Base-by-base conservation (phyloP, 2,888 invertebrate species). In the Neoitamus cyanurus region DNA sequence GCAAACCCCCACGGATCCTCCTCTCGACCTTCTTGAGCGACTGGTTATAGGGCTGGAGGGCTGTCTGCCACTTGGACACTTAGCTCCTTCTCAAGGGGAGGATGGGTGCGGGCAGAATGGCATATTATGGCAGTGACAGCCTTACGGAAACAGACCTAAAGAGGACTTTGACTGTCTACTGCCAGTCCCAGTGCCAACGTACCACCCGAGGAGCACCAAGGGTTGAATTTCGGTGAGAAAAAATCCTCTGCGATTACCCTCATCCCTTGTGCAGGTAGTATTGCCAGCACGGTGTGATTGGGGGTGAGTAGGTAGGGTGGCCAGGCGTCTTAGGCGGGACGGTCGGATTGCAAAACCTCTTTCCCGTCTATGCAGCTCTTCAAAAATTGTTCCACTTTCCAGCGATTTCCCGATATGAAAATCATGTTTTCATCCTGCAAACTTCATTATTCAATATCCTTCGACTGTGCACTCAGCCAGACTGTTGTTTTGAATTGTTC, bases 161-260 rank as follows among this genome's bases (percentile, higher is more conserved):
- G 58, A 82, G 82, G 68, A 42, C 82, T 69, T 82, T 82, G 82
- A 82, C 82, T 82, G 82, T 82, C 82, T 82, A 69, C 82, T 15
- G 48, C 13, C n/a, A n/a, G n/a, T n/a, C n/a, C n/a, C n/a, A n/a
- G n/a, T n/a, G n/a, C n/a, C n/a, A n/a, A n/a, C n/a, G n/a, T n/a
- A n/a, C n/a, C 36, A 75, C 25, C 73, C 30, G 28, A 30, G 20
- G 28, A 69, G 13, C 68, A 31, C 15, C 58, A 37, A 69, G 69
- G 69, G 82, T 82, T 82, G 28, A 69, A 82, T 37, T 82, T 37
- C 69, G 82, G 82, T 13, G 36, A 68, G 58, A 77, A 77, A 2
- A 58, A 58, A 58, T 58, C 58, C 58, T 9, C 15, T 20, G 7
- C 58, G 31, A 72, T 34, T 72, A 34, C 15, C 70, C 72, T 69